These are phyloP conservation scores for Pipistrellus nathusii DNA, from an alignment of 2,797 vertebrate species.

Conservation along the genomic window DNA sequence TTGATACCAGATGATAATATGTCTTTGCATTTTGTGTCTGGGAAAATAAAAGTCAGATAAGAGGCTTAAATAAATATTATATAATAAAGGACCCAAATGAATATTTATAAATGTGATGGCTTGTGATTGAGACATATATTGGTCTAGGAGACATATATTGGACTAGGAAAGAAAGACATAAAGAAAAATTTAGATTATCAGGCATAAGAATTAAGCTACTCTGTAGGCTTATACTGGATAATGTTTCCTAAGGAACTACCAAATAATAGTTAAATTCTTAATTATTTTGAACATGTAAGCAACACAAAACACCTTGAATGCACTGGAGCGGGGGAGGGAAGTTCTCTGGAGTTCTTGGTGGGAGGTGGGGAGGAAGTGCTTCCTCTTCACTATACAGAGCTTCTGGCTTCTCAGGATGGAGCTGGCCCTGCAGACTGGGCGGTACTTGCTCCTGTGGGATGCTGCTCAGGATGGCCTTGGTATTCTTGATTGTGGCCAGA, in stretches of 20 bases:
- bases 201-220: neutral
- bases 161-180: neutral
- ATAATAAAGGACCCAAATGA: neutral
- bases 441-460: neutral
- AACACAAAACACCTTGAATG: neutral
- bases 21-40: neutral
- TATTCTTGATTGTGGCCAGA: neutral
- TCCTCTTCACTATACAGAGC: neutral
- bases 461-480: neutral
- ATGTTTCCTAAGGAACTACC: neutral
- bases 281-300: neutral
- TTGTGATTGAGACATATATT: neutral
- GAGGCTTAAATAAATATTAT: neutral
- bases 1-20: neutral
- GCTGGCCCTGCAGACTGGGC: neutral
- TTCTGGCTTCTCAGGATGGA: neutral
- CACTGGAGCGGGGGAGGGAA: too few relatives aligned
- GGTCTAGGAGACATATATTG: neutral
- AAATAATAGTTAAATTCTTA: neutral
- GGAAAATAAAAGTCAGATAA: neutral
- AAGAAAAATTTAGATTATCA: neutral
- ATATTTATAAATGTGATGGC: neutral
- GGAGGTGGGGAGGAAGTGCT: neutral
- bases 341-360: neutral
- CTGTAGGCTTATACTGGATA: neutral